Evolutionary conservation across 2,113 vertebrate species (phyloP), one percentile per base, ranked within the genome.

Genomic region (Turnix velox): DNA sequence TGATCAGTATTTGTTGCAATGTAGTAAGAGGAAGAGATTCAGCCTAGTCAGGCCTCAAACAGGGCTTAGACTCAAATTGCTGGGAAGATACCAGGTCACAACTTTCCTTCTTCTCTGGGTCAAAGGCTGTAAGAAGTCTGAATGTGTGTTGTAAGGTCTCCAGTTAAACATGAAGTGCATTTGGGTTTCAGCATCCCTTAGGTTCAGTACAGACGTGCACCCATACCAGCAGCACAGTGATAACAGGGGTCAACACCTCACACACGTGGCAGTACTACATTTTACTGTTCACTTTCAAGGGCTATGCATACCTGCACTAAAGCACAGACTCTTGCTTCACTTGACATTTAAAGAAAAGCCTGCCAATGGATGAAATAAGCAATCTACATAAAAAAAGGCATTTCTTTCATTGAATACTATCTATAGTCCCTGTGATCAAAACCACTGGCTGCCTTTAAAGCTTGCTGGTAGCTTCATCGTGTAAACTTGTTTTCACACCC

Each of bases 251-350:
- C 39, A 81, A 5, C 30, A 72, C 22, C 23, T 35, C 48, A 66
- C 48, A 81, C 39, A 45, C 0, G 40, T 2, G 0, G 0, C 9
- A 54, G 49, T 13, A 16, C 39, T 31, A 35, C 20, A 42, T 20
- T 42, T 55, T 17, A 51, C 28, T 31, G 37, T n/a, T 18, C 9
- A 8, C 12, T 85, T 85, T 39, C 40, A 89, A 63, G 61, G 37
- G 58, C 33, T 37, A 46, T 2, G 15, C 19, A n/a, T 3, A 67
- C 16, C 10, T 59, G 33, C 19, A 30, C 24, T 49, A 46, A 52
- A 81, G n/a, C 18, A 58, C 8, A 8, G 22, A 28, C 23, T 33
- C 27, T 31, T 86, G 83, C 57, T 68, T 88, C 76, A 37, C 27
- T 37, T 82, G 51, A 58, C 33, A 61, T 83, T 61, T 94, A 51